A percentile compares a stretch with the other conserved stretches of the same genome.
Conservation (phyloP, 2,113 vertebrate species). For the Psilopogon haemacephalus region DNA sequence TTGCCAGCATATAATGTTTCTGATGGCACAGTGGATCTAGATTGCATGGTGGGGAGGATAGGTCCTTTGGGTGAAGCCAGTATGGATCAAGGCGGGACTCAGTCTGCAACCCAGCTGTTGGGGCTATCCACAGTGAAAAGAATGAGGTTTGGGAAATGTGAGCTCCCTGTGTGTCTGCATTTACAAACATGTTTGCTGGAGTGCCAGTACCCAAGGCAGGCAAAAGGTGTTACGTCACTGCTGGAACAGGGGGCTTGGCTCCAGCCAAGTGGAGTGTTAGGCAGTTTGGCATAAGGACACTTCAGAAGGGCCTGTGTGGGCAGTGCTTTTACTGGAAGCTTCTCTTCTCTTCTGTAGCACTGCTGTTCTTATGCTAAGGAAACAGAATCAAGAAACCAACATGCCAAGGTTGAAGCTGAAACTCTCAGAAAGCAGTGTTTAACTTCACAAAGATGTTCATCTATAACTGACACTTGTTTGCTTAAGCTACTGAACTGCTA, state of each 20-base stretch:
- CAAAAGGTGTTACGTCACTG: not conserved
- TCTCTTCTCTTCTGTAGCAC: not conserved
- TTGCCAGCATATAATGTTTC: not conserved
- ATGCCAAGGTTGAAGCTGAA: not conserved
- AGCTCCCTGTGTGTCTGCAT: accelerated
- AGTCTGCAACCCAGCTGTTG: not conserved
- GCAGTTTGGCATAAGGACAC: not conserved
- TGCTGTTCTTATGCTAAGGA: not conserved
- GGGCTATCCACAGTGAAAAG: not conserved
- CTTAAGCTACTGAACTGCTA: not conserved
- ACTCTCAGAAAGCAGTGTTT: not conserved
- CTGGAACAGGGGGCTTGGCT: not conserved
- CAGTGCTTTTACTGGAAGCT: not conserved
- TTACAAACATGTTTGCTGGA: accelerated
- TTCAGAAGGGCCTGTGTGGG: not conserved
- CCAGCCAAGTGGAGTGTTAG: not conserved
- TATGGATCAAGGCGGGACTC: not conserved
- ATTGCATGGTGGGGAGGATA: accelerated
- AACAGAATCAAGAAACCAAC: not conserved
- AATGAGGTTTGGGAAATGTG: accelerated
- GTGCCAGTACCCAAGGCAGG: not conserved
- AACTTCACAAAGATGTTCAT: not conserved
- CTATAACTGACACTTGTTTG: not conserved
- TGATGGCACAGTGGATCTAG: not conserved
- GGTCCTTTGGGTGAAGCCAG: not conserved